A percentile compares a stretch with the other conserved stretches of the same genome.
phyloP scores from a whole-genome alignment of 2,113 vertebrate species.

The Xiphorhynchus elegans region DNA sequence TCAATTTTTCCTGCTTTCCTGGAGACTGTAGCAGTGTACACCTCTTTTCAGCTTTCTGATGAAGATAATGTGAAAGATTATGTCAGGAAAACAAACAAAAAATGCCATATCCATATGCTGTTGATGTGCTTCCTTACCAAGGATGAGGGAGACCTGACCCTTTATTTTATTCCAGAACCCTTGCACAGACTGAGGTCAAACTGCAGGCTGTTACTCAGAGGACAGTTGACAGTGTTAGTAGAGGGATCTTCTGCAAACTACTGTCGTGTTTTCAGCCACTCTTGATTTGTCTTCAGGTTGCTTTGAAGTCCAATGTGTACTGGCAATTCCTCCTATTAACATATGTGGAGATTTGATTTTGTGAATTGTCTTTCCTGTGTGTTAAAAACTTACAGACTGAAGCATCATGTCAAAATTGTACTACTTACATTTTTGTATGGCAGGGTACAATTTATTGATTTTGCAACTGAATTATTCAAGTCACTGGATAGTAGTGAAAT shows the following conservation, averaged over 20 bases:
- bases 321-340: neutral
- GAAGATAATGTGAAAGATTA: neutral
- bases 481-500: constrained; percentile 22
- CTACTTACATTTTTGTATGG: neutral
- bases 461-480: constrained; percentile 44
- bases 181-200: neutral
- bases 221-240: neutral
- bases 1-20: neutral
- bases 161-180: neutral
- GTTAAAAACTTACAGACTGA: neutral
- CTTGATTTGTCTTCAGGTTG: neutral
- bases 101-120: neutral
- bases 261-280: neutral
- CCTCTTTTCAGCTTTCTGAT: neutral
- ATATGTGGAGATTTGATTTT: neutral
- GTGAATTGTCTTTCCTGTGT: neutral
- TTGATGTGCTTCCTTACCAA: neutral
- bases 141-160: neutral
- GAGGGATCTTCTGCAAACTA: neutral
- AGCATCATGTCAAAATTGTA: neutral
- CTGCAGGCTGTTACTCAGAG: neutral
- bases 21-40: neutral
- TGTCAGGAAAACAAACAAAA: neutral
- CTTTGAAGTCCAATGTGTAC: neutral
- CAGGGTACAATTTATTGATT: constrained; percentile 35